phyloP scores from a whole-genome alignment of 2,888 invertebrate genomes.

The Andrena minutula region DNA sequence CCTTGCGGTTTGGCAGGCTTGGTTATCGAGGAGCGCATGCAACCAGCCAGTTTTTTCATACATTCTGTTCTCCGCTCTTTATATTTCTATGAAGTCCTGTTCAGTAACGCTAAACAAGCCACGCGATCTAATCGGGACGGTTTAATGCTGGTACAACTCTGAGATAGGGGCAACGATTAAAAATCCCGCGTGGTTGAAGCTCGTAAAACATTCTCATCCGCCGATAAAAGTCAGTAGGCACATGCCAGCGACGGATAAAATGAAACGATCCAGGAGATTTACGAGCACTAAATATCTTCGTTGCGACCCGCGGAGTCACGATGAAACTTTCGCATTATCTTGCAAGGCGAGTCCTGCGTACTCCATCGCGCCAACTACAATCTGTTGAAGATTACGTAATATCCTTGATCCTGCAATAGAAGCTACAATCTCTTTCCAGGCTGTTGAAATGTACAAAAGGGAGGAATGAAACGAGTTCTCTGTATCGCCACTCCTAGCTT shows the following conservation, averaged over 20 bases:
- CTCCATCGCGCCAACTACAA: constrained; percentile 54
- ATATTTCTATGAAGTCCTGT: too few relatives aligned
- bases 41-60: neutral
- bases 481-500: neutral
- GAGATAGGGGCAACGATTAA: constrained; percentile 51
- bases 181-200: constrained; percentile 42
- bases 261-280: constrained; percentile 69
- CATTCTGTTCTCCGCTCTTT: too few relatives aligned
- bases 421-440: neutral
- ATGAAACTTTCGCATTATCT: constrained; percentile 65
- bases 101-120: too few relatives aligned
- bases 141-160: constrained; percentile 32
- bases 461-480: neutral
- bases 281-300: constrained; percentile 69
- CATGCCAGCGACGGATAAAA: constrained; percentile 60
- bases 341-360: constrained; percentile 43
- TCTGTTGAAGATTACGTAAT: constrained; percentile 53
- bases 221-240: constrained; percentile 66
- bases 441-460: neutral
- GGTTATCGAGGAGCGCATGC: neutral
- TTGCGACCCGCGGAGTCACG: constrained; percentile 20
- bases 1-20: neutral
- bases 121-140: constrained; percentile 4
- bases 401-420: neutral
- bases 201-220: constrained; percentile 54